Conservation (phyloP, 2,113 vertebrate genomes). For the Leptocoma aspasia region DNA sequence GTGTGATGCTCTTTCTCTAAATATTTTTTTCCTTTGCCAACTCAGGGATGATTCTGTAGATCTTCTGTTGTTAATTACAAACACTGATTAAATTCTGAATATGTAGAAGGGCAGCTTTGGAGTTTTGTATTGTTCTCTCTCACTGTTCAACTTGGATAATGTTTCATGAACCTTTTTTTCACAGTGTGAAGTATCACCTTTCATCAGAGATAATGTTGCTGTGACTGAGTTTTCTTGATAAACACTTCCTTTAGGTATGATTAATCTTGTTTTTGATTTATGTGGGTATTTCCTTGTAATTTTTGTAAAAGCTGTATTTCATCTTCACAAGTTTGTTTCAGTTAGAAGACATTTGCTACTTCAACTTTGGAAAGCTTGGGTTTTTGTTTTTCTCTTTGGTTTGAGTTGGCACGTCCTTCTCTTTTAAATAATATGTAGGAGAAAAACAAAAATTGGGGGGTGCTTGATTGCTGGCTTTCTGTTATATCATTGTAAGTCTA, state of each 20-base stretch:
- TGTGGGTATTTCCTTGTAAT: neutral
- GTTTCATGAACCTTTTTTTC: neutral
- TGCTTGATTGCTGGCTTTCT: neutral
- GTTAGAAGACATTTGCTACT: neutral
- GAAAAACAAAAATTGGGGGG: neutral
- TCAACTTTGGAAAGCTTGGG: neutral
- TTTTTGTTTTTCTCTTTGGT: neutral
- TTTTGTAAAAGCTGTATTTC: neutral
- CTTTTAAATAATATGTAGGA: neutral
- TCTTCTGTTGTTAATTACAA: neutral
- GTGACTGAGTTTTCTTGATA: neutral
- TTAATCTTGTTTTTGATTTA: neutral
- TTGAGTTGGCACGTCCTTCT: neutral
- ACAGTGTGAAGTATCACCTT: neutral
- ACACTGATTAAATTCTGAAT: neutral
- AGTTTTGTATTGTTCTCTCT: neutral
- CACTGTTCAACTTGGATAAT: neutral
- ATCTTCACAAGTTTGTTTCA: neutral
- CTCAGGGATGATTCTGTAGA: neutral
- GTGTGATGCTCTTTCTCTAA: neutral
- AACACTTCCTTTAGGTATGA: neutral
- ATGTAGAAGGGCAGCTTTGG: fast-evolving
- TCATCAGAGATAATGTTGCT: neutral
- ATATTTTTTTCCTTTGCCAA: neutral
- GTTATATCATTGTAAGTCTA: neutral